Evolutionary conservation across 2,113 vertebrate genomes (phyloP), one percentile per base, ranked within the genome.

Genomic region (Hippopotamus amphibius): DNA sequence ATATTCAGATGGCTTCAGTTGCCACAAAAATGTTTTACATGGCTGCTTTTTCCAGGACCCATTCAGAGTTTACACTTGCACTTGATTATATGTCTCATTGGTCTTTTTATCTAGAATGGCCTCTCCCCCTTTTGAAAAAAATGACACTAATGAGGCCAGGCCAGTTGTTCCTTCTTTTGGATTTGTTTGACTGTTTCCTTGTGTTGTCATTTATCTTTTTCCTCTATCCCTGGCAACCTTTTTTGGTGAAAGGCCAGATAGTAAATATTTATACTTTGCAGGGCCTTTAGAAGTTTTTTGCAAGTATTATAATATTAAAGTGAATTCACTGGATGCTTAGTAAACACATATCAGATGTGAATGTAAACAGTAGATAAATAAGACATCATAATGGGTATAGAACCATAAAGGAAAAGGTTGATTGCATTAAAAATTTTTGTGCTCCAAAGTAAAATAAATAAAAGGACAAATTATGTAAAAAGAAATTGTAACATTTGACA

Each of bases 301-400:
- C 9, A 86, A 13, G 33, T 95, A 77, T 71, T 80, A 57, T 41
- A 83, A 43, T 74, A 74, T 93, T 69, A 85, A 72, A 68, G 26
- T 88, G 48, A 95, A 79, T 74, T 88, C n/a, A 65, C 19, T 93
- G 43, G 79, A 72, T 95, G n/a, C 55, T 79, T 90, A 71, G 69
- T 90, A 16, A 93, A 77, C 48, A 53, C 63, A 30, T 88, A 46
- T 28, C 48, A 66, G 13, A 53, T 68, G 50, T 72, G 28, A 90
- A 91, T 88, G 22, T 93, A 48, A 95, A 26, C 15, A 77, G 10
- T 8, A 71, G 43, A 28, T 65, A 87, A n/a, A n/a, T 92, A 77
- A 96, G 87, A 69, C 28, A 30, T 88, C n/a, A 22, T 72, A 96
- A 21, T 57, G 33, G 37, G 11, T 16, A 61, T 87, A 93, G 79